phyloP scores from a whole-genome alignment of 2,888 invertebrate species.

The Synanthedon andrenaeformis region DNA sequence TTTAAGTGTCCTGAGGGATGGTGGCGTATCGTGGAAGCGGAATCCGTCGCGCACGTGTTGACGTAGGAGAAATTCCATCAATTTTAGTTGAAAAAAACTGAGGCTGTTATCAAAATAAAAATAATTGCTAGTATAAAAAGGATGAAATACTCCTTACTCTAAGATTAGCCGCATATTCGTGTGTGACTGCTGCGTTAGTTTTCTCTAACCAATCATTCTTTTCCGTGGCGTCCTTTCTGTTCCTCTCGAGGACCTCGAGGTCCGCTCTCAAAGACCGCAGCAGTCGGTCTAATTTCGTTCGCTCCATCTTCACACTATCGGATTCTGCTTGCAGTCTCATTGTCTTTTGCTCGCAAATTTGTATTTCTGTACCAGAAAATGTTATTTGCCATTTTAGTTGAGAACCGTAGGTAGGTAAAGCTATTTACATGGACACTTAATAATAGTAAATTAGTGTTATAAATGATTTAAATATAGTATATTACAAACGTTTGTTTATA shows the following conservation, averaged over 20 bases:
- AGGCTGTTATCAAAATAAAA: no score
- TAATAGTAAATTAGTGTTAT: no score
- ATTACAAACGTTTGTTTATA: slow-evolving; percentile 75
- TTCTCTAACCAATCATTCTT: slow-evolving; percentile 69
- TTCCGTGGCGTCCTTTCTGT: slow-evolving; percentile 71
- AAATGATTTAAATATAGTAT: not conserved
- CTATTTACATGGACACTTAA: no score
- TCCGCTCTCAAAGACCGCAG: slow-evolving; percentile 73
- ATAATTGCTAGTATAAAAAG: not conserved
- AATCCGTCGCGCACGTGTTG: no score
- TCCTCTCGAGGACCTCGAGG: slow-evolving; percentile 69
- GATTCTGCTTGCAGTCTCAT: slow-evolving; percentile 76
- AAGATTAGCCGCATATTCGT: slow-evolving; percentile 65
- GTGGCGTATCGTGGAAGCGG: no score
- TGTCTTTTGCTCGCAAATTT: slow-evolving; percentile 80
- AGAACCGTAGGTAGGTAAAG: not conserved
- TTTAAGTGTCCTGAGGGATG: no score
- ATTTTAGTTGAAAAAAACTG: no score
- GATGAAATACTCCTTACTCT: slow-evolving; percentile 27
- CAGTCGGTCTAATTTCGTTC: slow-evolving; percentile 67
- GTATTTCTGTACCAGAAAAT: slow-evolving; percentile 37
- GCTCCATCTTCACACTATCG: slow-evolving; percentile 67
- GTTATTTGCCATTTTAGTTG: not conserved
- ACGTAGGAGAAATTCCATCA: no score
- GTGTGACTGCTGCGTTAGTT: slow-evolving; percentile 69